Base-by-base conservation (phyloP, 2,113 vertebrate genomes). In the Thunnus thynnus region DNA sequence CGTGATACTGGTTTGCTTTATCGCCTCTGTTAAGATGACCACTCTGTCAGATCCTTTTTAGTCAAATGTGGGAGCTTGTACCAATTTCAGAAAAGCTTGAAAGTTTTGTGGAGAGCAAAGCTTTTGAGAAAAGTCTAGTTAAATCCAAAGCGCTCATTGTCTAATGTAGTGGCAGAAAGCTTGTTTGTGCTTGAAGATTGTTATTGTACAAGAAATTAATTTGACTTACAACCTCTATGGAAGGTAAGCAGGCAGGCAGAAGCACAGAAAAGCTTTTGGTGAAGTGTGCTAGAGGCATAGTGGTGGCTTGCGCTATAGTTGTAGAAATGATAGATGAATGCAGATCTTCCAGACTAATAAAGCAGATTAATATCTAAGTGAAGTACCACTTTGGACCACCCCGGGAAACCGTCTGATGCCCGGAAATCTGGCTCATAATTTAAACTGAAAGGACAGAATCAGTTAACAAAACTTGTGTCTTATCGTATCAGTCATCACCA, bases 301-400 rank as follows among this genome's bases (percentile, higher is more conserved):
- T 60, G 61, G 66, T 64, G 63, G 62, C 56, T 82, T 48, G 64
- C 48, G 54, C 51, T 68, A 25, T 22, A 56, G 67, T 56, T 60
- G 50, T 54, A 16, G 51, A 60, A 44, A 73, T 80, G 83, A 88
- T 83, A 41, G 56, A 90, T 86, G 56, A 87, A 65, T 76, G 72
- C 57, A 60, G 66, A 75, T 86, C 76, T 67, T 86, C 60, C 56
- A 41, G 25, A 72, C 54, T 76, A 85, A 83, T 86, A 64, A 84
- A 63, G 88, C 88, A 86, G 66, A 90, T 95, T 90, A 86, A 78
- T 82, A 80, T 88, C 60, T 74, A 47, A 52, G 74, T 87, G 22
- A 85, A 89, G 82, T 83, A 74, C 48, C 52, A 64, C 84, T 82
- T 83, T 48, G 13, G 63, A 78, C 58, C 68, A 82, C 70, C 73